Base-by-base conservation (phyloP, 2,888 invertebrate species). In the Pheosia tremula region DNA sequence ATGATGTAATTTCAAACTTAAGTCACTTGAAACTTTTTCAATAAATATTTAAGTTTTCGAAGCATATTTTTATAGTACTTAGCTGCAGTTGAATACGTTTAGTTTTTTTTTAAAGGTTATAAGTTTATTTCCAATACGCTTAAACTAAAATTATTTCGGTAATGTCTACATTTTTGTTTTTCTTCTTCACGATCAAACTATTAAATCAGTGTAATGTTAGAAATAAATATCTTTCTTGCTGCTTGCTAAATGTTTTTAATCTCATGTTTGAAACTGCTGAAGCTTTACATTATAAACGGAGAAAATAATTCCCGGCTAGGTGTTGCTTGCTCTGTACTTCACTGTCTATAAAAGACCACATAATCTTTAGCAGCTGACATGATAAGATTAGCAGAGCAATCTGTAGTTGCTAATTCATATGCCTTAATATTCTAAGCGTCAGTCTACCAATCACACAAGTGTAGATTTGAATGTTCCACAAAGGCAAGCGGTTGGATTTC, bases 11-110 rank as follows among this genome's bases (percentile, higher is more conserved):
- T 53, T 53, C 53, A 53, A 37, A 52, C 55, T 53, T 67, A 66
- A 75, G 58, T 67, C 56, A 67, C 50, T 59, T 36, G 6, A 62
- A 75, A 74, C 63, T 73, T 73, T 69, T 66, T 64, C 74, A 65
- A 73, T 76, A 70, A 68, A 76, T 75, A 73, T 66, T 56, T 72
- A 63, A 69, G 62, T 66, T 64, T 39, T 36, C 8, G 54, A 66
- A 73, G 66, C 66, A 60, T 64, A 62, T 56, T 67, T 66, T 47
- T 9, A 3, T 60, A 68, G 64, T 63, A 60, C 13, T 62, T 37
- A 36, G 63, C 56, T 61, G 60, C 56, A 57, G 55, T 45, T 3
- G 39, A 64, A 56, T 61, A 3, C 41, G 11, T n/a, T n/a, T n/a
- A 47, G 5, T 5, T 11, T 5, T n/a, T 43, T 45, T 45, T 1